Conservation (phyloP, 2,113 vertebrate species). For the Calyptomena viridis region DNA sequence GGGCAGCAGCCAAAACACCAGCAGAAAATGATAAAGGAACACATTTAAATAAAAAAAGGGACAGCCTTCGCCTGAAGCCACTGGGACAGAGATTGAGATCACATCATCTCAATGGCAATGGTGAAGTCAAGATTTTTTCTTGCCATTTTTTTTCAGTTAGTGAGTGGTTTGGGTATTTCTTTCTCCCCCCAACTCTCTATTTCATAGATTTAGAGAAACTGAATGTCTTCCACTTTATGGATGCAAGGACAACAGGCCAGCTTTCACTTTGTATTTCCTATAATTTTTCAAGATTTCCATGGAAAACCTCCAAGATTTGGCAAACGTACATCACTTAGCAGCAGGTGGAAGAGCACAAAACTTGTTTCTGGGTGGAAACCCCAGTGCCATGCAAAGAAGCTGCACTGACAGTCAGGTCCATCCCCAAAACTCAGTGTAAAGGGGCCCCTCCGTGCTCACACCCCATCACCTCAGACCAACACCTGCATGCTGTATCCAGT, state of each 20-base stretch:
- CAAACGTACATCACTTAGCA: accelerated
- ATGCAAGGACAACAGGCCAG: not conserved
- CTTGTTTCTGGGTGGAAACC: accelerated
- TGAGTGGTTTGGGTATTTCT: accelerated
- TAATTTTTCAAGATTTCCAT: accelerated
- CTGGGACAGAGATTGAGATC: not conserved
- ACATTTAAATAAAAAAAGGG: not conserved
- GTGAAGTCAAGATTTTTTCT: not conserved
- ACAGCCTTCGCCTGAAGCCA: not conserved
- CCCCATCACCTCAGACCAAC: not conserved
- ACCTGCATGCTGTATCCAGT: accelerated
- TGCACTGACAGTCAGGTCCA: accelerated
- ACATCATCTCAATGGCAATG: accelerated
- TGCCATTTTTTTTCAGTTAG: not conserved
- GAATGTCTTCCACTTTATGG: not conserved
- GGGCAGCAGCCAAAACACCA: not conserved
- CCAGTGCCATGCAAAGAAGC: not conserved
- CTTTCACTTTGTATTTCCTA: accelerated
- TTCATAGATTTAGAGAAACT: not conserved
- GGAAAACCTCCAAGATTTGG: not conserved
- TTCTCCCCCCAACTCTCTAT: accelerated
- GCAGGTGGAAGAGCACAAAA: not conserved
- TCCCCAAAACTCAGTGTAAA: accelerated
- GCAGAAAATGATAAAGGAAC: not conserved
- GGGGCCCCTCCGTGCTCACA: not conserved